These are phyloP conservation scores for Salvelinus namaycush DNA, from an alignment of 2,113 vertebrate genomes.

Conservation along the genomic window DNA sequence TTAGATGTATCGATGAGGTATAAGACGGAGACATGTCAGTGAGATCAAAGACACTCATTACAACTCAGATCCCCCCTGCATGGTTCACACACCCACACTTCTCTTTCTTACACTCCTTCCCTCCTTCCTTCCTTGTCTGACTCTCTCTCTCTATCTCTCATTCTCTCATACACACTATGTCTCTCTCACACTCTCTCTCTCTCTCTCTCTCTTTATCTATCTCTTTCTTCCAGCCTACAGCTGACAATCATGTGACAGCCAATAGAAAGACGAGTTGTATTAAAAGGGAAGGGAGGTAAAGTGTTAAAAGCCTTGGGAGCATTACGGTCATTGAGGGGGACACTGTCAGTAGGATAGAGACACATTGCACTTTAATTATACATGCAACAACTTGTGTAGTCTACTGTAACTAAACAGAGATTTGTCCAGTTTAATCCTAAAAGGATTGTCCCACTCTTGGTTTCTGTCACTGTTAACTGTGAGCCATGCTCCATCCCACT, in stretches of 20 bases:
- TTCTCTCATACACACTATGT: no score
- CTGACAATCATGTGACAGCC: slow-evolving; percentile 24
- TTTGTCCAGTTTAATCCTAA: not conserved
- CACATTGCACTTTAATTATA: not conserved
- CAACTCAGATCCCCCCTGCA: no score
- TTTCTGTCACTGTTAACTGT: not conserved
- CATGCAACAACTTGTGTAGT: not conserved
- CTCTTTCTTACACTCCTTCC: no score
- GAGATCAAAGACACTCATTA: not conserved
- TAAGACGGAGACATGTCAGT: not conserved
- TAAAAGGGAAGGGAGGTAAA: not conserved
- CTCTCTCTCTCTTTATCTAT: not conserved
- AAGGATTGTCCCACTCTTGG: not conserved
- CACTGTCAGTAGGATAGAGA: not conserved
- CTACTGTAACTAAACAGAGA: not conserved
- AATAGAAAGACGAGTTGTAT: not conserved
- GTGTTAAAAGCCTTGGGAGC: not conserved
- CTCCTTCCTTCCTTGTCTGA: no score
- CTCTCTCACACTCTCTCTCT: not conserved
- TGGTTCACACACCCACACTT: not conserved
- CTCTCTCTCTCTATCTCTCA: not conserved
- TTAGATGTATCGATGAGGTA: no score
- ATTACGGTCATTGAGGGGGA: not conserved
- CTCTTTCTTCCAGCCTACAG: slow-evolving; percentile 11
- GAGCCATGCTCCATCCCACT: not conserved